Conservation (phyloP, 2,888 invertebrate genomes). For the Laspeyria flexula region DNA sequence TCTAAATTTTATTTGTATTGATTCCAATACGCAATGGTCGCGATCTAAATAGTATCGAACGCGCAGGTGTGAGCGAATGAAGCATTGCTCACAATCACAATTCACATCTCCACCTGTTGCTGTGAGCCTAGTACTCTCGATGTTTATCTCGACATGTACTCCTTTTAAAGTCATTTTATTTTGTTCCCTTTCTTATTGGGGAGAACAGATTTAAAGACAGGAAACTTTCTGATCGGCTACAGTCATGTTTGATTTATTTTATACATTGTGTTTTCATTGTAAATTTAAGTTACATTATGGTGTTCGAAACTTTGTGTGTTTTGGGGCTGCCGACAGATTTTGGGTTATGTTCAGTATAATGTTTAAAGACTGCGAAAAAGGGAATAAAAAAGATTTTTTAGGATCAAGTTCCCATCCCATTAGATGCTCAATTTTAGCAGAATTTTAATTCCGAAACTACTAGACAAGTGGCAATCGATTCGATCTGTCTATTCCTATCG, state of each 20-base stretch:
- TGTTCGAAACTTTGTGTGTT: too few relatives aligned
- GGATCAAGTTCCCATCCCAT: too few relatives aligned
- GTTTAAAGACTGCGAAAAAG: too few relatives aligned
- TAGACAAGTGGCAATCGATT: too few relatives aligned
- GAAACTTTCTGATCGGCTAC: not conserved
- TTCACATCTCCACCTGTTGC: constrained; percentile 43
- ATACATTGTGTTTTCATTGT: not conserved
- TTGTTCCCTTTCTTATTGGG: constrained; percentile 28
- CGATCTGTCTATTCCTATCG: too few relatives aligned
- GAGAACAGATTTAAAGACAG: constrained; percentile 1
- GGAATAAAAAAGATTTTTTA: too few relatives aligned
- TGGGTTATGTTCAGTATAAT: too few relatives aligned
- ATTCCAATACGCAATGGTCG: too few relatives aligned
- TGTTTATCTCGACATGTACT: constrained; percentile 13
- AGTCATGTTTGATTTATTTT: not conserved
- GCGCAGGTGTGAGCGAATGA: constrained; percentile 33
- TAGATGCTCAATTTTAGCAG: too few relatives aligned
- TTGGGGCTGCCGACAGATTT: too few relatives aligned
- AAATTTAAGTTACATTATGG: not conserved
- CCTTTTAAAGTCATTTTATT: constrained; percentile 26
- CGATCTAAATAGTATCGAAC: constrained; percentile 36
- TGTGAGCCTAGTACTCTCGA: constrained; percentile 26
- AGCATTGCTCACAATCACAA: constrained; percentile 34
- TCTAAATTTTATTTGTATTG: too few relatives aligned
- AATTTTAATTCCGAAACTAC: too few relatives aligned